A percentile compares a stretch with the other conserved stretches of the same genome.
These are phyloP conservation scores for Gulo gulo DNA, from an alignment of 2,113 vertebrate genomes.

Conservation along the genomic window DNA sequence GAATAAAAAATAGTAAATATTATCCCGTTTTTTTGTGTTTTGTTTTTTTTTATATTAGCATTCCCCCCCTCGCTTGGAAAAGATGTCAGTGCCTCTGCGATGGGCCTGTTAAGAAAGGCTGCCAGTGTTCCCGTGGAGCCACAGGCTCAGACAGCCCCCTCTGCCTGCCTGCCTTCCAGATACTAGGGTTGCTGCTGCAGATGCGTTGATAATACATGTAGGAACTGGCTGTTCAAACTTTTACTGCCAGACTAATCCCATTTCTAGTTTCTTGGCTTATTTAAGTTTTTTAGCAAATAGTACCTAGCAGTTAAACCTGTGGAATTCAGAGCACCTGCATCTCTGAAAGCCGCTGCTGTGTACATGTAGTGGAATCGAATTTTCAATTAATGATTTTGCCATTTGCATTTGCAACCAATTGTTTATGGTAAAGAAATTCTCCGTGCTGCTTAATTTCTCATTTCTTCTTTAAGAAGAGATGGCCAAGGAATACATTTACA, in stretches of 20 bases:
- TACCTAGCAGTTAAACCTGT: slow-evolving; percentile 26
- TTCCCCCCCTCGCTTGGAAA: not conserved
- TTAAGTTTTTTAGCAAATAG: slow-evolving; percentile 55
- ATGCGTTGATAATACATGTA: not conserved
- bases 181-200: not conserved
- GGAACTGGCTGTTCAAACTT: not conserved
- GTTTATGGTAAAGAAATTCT: slow-evolving; percentile 27
- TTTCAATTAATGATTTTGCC: slow-evolving; percentile 32
- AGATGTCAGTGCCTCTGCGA: not conserved
- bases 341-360: slow-evolving; percentile 55
- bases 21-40: not conserved
- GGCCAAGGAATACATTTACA: not conserved
- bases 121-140: not conserved
- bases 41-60: not conserved
- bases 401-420: slow-evolving; percentile 22
- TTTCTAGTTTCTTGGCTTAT: slow-evolving; percentile 51
- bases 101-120: not conserved
- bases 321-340: slow-evolving; percentile 55
- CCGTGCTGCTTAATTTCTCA: slow-evolving; percentile 37
- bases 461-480: slow-evolving; percentile 36
- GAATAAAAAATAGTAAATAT: slow-evolving; percentile 4
- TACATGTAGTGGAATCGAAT: slow-evolving; percentile 1
- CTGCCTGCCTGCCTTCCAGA: not conserved
- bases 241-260: slow-evolving; percentile 39
- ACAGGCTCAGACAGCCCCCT: not conserved